Conservation (phyloP, 2,888 invertebrate genomes). For the Lasioglossum leucozonium region DNA sequence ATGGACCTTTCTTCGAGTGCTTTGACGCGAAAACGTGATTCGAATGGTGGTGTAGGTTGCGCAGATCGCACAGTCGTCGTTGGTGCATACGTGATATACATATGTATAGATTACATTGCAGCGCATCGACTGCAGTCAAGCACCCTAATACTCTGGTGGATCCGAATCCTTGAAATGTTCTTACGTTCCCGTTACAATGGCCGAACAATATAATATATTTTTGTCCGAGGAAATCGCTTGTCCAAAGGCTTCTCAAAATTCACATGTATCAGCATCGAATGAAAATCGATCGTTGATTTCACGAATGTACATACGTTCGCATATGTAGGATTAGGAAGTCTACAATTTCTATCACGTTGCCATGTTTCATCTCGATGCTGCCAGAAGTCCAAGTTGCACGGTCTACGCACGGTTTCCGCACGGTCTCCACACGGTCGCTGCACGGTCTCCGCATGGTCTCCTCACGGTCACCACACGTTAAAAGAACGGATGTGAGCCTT, state of each 20-base stretch:
- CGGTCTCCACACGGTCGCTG: no score
- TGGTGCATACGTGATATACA: conserved; percentile 31
- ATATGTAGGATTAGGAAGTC: conserved; percentile 12
- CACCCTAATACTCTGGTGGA: background rate
- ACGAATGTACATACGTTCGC: background rate
- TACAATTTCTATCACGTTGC: background rate
- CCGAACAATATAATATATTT: conserved; percentile 40
- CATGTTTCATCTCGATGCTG: background rate
- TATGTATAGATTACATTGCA: conserved; percentile 13
- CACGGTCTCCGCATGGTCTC: no score
- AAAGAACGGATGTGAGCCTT: no score
- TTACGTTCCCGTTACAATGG: conserved; percentile 7
- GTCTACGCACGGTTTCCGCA: no score
- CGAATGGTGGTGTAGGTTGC: conserved; percentile 29
- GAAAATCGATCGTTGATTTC: conserved; percentile 28
- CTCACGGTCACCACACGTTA: no score
- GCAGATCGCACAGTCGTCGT: conserved; percentile 15
- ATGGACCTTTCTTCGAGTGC: conserved; percentile 37
- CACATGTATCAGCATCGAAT: conserved; percentile 3
- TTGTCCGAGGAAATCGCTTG: conserved; percentile 26
- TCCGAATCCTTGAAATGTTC: conserved; percentile 2
- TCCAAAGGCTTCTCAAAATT: conserved; percentile 22
- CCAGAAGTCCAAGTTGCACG: background rate
- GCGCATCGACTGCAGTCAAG: conserved; percentile 17
- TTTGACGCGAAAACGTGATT: conserved; percentile 58